Base-by-base conservation (phyloP, 2,888 invertebrate species). In the Erebia ligea region DNA sequence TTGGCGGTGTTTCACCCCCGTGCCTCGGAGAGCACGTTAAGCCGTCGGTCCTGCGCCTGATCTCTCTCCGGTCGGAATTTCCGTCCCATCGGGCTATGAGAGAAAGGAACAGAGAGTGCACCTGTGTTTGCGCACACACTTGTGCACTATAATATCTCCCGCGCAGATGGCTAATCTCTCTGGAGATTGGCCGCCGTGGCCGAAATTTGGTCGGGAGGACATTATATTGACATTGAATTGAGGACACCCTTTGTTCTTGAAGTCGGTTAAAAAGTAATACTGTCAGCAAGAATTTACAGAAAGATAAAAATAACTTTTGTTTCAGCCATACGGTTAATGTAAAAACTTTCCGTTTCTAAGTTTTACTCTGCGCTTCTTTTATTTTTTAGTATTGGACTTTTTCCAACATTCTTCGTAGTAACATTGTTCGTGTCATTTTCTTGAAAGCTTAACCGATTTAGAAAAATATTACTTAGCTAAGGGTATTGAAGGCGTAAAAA, bases 391-490 rank as follows among this genome's bases (percentile, higher is more conserved):
- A 59, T 59, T 40, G 42, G 59, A 59, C 59, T 40, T 59, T 59
- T 40, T 59, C 59, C 59, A 59, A 59, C 59, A n/a, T 17, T 40
- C 59, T 58, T 15, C 17, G 17, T 15, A 17, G 17, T 62, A 17
- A 61, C 59, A 61, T 17, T 61, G n/a, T 17, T 34, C 17, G 52
- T 57, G 11, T 68, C 48, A 50, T 42, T 62, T 70, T 68, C 68
- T 56, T 68, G 21, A 11, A 21, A 72, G 70, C 52, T 71, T 61
- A 70, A 71, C 59, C 69, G 67, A 68, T 74, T 73, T 72, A 21
- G 63, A 61, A 70, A 25, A 25, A 25, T 57, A 19, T 57, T 57
- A 21, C 56, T 25, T 10, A 57, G 56, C 21, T 13, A 57, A 57
- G 15, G 21, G 25, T 17, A 54, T 54, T 54, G 9, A 54, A 54